Conservation (phyloP, 2,113 vertebrate genomes). For the Azemiops feae region DNA sequence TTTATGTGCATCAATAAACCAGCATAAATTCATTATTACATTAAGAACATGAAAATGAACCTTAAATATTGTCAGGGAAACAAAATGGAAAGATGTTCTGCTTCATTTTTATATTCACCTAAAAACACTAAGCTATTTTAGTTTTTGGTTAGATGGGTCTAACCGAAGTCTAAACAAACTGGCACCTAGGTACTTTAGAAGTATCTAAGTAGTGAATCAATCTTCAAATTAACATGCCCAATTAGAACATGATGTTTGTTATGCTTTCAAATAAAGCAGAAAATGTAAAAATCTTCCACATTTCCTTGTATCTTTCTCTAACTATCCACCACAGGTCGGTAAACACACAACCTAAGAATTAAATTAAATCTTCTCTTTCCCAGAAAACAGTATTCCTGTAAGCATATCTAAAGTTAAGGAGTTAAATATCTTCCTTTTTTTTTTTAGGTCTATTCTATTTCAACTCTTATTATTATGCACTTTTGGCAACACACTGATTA, state of each 20-base stretch:
- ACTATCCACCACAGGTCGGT: not conserved
- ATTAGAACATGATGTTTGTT: not conserved
- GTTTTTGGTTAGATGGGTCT: not conserved
- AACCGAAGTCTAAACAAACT: not conserved
- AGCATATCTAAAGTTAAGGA: not conserved
- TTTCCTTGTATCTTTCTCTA: not conserved
- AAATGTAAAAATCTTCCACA: not conserved
- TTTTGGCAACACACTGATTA: not conserved
- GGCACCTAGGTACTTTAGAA: not conserved
- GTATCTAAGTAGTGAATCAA: not conserved
- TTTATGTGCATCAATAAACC: not conserved
- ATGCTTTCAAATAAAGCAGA: rapidly evolving
- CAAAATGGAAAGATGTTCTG: not conserved
- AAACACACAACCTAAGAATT: not conserved
- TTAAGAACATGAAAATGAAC: not conserved
- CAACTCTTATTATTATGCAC: not conserved
- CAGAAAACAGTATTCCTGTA: not conserved
- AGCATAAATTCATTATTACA: not conserved
- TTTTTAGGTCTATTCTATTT: not conserved
- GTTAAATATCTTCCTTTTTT: slow-evolving; percentile 17
- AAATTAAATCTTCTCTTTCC: not conserved
- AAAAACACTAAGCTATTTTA: not conserved
- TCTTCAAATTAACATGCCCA: not conserved
- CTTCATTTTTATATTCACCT: not conserved
- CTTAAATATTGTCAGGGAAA: not conserved